Percentiles rank a stretch among this genome's conserved stretches.
These are phyloP conservation scores for Todiramphus chloris DNA, from an alignment of 2,113 vertebrate species.

Conservation along the genomic window DNA sequence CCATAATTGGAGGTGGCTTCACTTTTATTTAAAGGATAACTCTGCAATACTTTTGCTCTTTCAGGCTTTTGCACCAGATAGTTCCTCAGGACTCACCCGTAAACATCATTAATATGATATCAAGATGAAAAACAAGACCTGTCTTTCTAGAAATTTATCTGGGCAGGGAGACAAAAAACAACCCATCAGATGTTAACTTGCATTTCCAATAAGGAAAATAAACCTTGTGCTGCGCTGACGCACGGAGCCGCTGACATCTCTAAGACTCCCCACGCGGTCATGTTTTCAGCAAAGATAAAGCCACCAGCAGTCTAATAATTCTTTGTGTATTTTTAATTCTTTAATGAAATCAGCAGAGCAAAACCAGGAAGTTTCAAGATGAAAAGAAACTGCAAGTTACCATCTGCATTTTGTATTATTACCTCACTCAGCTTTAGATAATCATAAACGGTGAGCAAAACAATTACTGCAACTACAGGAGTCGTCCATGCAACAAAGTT, in stretches of 20 bases:
- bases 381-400: not conserved
- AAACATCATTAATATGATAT: not conserved
- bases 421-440: not conserved
- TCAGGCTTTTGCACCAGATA: not conserved
- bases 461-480: not conserved
- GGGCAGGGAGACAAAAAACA: not conserved
- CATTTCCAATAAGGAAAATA: not conserved
- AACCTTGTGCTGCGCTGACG: no score
- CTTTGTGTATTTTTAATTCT: not conserved
- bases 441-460: not conserved
- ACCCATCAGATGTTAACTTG: fast-evolving
- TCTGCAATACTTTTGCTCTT: not conserved
- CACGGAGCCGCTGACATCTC: not conserved
- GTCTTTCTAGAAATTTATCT: not conserved
- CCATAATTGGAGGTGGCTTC: not conserved
- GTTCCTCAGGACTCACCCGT: not conserved
- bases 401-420: not conserved
- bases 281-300: not conserved
- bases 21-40: not conserved
- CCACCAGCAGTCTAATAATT: not conserved
- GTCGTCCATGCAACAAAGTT: not conserved
- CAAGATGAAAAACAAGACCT: not conserved
- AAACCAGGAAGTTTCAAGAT: slow-evolving; percentile 33
- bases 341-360: not conserved
- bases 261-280: not conserved